These are phyloP conservation scores for Pampus argenteus DNA, from an alignment of 2,797 vertebrate genomes.

Conservation along the genomic window DNA sequence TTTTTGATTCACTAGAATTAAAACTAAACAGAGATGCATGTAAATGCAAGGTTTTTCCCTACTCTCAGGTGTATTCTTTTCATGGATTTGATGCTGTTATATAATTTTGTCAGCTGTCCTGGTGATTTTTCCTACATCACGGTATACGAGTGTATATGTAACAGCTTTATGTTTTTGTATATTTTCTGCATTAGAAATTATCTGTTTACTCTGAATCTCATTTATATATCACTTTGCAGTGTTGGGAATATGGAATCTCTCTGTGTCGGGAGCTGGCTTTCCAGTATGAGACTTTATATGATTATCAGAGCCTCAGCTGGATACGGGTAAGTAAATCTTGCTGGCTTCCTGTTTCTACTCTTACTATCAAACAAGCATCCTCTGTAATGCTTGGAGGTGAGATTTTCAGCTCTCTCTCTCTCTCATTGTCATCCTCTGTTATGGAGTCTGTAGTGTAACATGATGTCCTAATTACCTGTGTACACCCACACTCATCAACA, in stretches of 20 bases:
- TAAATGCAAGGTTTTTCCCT: background rate
- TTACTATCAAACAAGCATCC: constrained; percentile 47
- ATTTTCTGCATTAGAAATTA: background rate
- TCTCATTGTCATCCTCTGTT: constrained; percentile 20
- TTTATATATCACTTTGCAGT: constrained; percentile 82
- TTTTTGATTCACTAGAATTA: background rate
- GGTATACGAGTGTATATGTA: background rate
- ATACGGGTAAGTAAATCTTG: constrained; percentile 90
- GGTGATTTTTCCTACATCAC: background rate
- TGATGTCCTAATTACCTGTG: constrained; percentile 54
- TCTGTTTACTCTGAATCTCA: constrained; percentile 18
- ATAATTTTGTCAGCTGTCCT: background rate
- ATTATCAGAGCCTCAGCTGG: constrained; percentile 99
- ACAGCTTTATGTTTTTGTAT: background rate
- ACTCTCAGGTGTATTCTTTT: background rate
- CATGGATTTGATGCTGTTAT: background rate
- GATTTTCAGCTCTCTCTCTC: constrained; percentile 20
- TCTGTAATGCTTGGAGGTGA: constrained; percentile 38
- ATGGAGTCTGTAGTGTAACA: constrained; percentile 29
- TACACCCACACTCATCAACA: constrained; percentile 41
- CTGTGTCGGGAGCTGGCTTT: constrained; percentile 96
- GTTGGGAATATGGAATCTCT: constrained; percentile 99
- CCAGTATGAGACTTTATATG: constrained; percentile 97
- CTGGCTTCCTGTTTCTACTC: constrained; percentile 26
- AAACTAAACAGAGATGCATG: background rate